Conservation (phyloP, 2,888 invertebrate genomes). For the Synanthedon myopaeformis region DNA sequence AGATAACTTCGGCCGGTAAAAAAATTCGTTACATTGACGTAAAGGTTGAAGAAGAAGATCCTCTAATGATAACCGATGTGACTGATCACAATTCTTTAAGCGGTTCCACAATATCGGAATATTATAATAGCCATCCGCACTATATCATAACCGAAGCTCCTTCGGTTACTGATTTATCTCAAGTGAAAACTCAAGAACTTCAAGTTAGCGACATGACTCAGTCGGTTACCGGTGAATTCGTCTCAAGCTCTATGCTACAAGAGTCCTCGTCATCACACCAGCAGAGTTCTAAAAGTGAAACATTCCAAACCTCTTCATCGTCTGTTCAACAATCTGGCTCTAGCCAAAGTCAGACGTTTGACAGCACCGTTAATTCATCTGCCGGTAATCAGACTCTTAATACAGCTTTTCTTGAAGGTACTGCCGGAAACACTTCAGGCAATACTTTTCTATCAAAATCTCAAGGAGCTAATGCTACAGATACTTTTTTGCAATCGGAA, state of each 20-base stretch:
- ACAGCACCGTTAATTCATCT: constrained; percentile 47
- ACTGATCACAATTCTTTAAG: constrained; percentile 59
- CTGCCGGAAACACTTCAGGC: constrained; percentile 23
- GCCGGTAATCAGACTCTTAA: constrained; percentile 47
- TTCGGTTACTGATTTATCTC: constrained; percentile 58
- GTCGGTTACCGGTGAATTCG: constrained; percentile 52
- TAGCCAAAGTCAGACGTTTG: constrained; percentile 47
- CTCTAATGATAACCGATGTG: constrained; percentile 65
- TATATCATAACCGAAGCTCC: constrained; percentile 67
- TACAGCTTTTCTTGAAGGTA: constrained; percentile 54
- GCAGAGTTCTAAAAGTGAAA: constrained; percentile 53
- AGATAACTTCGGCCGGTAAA: constrained; percentile 59
- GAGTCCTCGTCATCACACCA: constrained; percentile 51
- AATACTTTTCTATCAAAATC: constrained; percentile 35
- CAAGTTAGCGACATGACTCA: constrained; percentile 59
- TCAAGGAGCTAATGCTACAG: constrained; percentile 45
- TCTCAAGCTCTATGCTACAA: constrained; percentile 47
- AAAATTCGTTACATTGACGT: constrained; percentile 65
- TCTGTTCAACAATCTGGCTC: constrained; percentile 51
- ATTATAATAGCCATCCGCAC: constrained; percentile 64
- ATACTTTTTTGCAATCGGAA: constrained; percentile 56
- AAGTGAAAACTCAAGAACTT: constrained; percentile 42
- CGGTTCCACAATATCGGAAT: constrained; percentile 61
- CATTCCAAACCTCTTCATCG: constrained; percentile 52
- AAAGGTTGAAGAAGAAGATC: constrained; percentile 67